Evolutionary conservation across 2,797 vertebrate genomes (phyloP).

Genomic region (Chanos chanos): DNA sequence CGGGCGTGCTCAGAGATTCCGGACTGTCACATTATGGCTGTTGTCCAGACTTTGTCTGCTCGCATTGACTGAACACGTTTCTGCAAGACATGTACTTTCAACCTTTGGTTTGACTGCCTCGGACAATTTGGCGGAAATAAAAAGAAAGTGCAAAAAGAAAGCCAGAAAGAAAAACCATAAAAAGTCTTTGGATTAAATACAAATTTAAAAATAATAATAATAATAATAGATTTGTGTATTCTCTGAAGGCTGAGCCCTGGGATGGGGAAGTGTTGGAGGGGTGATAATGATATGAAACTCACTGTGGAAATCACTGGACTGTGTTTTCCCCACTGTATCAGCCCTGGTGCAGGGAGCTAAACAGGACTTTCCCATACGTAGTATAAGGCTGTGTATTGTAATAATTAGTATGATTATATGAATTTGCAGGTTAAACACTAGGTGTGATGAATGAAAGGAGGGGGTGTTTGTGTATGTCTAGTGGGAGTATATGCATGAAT

Average conservation of each 20-base stretch:
- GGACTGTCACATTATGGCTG: too few relatives aligned
- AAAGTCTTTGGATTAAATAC: conserved; percentile 62
- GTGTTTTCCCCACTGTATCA: conserved; percentile 65
- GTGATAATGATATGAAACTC: conserved; percentile 80
- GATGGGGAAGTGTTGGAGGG: conserved; percentile 59
- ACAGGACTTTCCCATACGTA: conserved; percentile 66
- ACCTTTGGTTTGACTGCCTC: too few relatives aligned
- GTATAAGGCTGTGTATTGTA: conserved; percentile 73
- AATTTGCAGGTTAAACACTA: conserved; percentile 73
- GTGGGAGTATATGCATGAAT: too few relatives aligned
- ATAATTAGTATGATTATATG: conserved; percentile 78
- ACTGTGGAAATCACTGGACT: conserved; percentile 72
- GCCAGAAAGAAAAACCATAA: conserved; percentile 43
- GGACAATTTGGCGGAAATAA: conserved; percentile 13
- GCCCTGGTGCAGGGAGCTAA: conserved; percentile 62
- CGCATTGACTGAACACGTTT: too few relatives aligned
- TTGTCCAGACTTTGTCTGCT: too few relatives aligned
- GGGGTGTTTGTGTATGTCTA: conserved; percentile 31
- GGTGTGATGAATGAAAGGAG: conserved; percentile 35
- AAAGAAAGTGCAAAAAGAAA: conserved; percentile 2
- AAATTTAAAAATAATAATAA: conserved; percentile 70
- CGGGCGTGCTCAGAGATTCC: too few relatives aligned
- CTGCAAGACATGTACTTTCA: too few relatives aligned
- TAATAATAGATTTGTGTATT: conserved; percentile 77
- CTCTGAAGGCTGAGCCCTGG: conserved; percentile 54